phyloP scores from a whole-genome alignment of 2,797 vertebrate genomes.

The Octomys mimax region DNA sequence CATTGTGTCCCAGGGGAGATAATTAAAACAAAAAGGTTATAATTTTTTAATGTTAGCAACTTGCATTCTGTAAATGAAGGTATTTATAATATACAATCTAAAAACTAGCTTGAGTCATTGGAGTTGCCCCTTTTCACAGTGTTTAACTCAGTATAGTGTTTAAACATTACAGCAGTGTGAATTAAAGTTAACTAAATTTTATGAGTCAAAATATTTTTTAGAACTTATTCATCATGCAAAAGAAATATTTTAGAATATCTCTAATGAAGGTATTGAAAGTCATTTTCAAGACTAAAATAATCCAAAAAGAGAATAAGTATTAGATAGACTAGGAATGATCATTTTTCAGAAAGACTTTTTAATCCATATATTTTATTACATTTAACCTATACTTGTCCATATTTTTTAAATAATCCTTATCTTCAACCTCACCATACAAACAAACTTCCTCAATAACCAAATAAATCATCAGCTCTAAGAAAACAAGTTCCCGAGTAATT shows the following conservation, averaged over 20 bases:
- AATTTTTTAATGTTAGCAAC: conserved; percentile 74
- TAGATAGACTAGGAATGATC: neutral
- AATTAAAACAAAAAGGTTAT: conserved; percentile 79
- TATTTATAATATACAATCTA: conserved; percentile 68
- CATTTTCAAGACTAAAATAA: conserved; percentile 20
- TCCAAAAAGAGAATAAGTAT: neutral
- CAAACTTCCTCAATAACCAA: conserved; percentile 3
- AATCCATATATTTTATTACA: neutral
- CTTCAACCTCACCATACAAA: neutral
- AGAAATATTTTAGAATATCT: conserved; percentile 48
- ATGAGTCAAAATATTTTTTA: conserved; percentile 39
- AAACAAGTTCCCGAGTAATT: neutral
- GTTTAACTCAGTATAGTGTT: conserved; percentile 10
- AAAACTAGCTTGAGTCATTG: conserved; percentile 35
- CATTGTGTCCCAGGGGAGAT: conserved; percentile 75
- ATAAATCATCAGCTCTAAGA: neutral
- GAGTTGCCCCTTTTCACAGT: conserved; percentile 53
- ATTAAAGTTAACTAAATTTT: conserved; percentile 59
- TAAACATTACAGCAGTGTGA: neutral
- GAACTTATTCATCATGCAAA: neutral
- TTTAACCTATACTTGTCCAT: neutral
- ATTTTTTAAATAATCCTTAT: neutral
- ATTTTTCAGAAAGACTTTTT: neutral
- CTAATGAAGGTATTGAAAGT: neutral
- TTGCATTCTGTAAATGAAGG: conserved; percentile 69